These are phyloP conservation scores for Todiramphus chloris DNA, from an alignment of 2,113 vertebrate species.

Conservation along the genomic window DNA sequence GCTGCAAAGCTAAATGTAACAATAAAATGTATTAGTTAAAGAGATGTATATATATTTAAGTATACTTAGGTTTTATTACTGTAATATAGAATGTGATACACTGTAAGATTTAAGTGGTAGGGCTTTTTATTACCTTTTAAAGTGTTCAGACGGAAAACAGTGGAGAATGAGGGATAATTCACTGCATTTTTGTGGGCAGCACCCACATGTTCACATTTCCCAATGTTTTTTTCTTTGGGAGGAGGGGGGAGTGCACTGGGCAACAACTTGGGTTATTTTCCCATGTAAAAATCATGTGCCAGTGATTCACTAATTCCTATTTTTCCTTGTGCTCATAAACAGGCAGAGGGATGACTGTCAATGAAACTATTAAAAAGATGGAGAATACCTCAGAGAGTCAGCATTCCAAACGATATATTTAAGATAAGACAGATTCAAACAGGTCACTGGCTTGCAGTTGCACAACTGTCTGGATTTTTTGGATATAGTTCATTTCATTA, in stretches of 20 bases:
- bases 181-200: constrained; percentile 71
- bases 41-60: constrained; percentile 14
- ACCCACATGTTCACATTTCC: constrained; percentile 71
- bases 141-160: constrained; percentile 41
- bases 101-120: constrained; percentile 38
- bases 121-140: constrained; percentile 69
- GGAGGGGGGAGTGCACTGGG: constrained; percentile 9
- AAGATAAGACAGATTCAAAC: constrained; percentile 58
- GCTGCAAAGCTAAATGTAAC: constrained; percentile 28
- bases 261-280: constrained; percentile 50
- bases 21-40: constrained; percentile 35
- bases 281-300: constrained; percentile 67
- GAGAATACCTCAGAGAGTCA: constrained; percentile 25
- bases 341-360: constrained; percentile 45
- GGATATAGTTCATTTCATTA: constrained; percentile 24
- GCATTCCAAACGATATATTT: constrained; percentile 22
- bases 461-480: constrained; percentile 50
- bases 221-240: constrained; percentile 67
- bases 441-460: constrained; percentile 40
- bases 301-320: constrained; percentile 74
- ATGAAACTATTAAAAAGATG: constrained; percentile 16
- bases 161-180: constrained; percentile 61
- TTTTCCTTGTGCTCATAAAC: constrained; percentile 36
- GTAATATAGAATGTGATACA: constrained; percentile 42
- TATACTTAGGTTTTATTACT: constrained; percentile 46